Evolutionary conservation across 1,140 invertebrate genomes (phyloP).

Genomic region (Lepidurus couesii): DNA sequence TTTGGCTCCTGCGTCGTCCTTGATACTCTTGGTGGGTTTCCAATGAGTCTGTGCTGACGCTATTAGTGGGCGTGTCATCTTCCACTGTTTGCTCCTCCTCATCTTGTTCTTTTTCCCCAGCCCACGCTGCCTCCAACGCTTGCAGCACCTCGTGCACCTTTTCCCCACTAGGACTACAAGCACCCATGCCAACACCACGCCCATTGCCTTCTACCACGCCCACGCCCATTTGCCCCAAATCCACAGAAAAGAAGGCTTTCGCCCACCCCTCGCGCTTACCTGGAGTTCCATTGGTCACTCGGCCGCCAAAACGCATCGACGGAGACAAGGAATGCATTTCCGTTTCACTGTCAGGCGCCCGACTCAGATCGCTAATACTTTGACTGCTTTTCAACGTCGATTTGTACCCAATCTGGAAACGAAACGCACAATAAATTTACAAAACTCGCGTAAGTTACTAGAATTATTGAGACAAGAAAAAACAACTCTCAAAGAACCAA

Average conservation of each 20-base stretch:
- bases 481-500: too few species aligned
- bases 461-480: too few species aligned
- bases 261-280: conserved; percentile 27
- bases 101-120: background rate
- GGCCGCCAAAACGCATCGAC: conserved; percentile 12
- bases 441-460: too few species aligned
- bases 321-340: conserved; percentile 8
- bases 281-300: conserved; percentile 23
- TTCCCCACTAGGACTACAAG: background rate
- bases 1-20: background rate
- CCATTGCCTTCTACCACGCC: background rate
- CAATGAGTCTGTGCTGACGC: conserved; percentile 16
- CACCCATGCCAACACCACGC: conserved; percentile 7
- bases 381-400: conserved; percentile 71
- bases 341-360: background rate
- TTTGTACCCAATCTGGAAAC: conserved; percentile 38
- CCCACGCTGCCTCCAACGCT: background rate
- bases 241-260: background rate
- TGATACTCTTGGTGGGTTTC: background rate
- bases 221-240: background rate
- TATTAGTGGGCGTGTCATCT: conserved; percentile 23
- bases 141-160: background rate
- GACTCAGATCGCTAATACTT: conserved; percentile 65
- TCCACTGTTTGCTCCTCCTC: conserved; percentile 26
- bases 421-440: too few species aligned